Percentiles rank a stretch among this genome's conserved stretches.
Conservation (phyloP, 1,140 invertebrate genomes). For the Trypoxylus dichotomus region DNA sequence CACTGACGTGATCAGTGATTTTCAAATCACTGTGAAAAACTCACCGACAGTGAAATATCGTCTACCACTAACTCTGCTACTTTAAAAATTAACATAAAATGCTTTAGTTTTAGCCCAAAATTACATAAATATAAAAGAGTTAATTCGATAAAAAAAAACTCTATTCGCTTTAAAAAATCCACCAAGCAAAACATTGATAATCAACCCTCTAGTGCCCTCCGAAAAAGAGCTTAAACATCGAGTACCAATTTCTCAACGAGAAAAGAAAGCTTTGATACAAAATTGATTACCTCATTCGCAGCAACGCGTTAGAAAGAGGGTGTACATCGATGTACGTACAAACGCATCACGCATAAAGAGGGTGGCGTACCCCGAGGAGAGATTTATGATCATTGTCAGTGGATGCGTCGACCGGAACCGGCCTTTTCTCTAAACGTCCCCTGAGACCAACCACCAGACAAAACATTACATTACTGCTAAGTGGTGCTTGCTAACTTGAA, state of each 20-base stretch:
- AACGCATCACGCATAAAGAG: conserved; percentile 6
- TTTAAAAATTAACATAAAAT: no score
- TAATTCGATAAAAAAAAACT: no score
- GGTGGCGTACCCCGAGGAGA: not conserved
- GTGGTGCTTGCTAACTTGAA: conserved; percentile 33
- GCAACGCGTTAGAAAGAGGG: not conserved
- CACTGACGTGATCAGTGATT: no score
- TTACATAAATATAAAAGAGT: no score
- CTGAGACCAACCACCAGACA: conserved; percentile 35
- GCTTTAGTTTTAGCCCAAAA: no score
- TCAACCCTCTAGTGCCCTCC: not conserved
- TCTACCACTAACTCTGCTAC: no score
- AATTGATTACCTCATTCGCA: conserved; percentile 28
- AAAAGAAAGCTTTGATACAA: conserved; percentile 7
- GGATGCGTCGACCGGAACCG: conserved; percentile 29
- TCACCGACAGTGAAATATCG: no score
- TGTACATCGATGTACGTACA: not conserved
- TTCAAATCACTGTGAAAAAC: no score
- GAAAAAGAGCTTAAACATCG: not conserved
- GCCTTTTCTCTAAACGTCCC: conserved; percentile 31
- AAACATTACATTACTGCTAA: conserved; percentile 42
- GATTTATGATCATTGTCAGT: conserved; percentile 32
- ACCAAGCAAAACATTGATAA: not conserved
- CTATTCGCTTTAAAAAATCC: no score
- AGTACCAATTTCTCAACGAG: not conserved